These are phyloP conservation scores for Microctenopoma stevenorrisi DNA, from an alignment of 2,797 vertebrate genomes.

Conservation along the genomic window DNA sequence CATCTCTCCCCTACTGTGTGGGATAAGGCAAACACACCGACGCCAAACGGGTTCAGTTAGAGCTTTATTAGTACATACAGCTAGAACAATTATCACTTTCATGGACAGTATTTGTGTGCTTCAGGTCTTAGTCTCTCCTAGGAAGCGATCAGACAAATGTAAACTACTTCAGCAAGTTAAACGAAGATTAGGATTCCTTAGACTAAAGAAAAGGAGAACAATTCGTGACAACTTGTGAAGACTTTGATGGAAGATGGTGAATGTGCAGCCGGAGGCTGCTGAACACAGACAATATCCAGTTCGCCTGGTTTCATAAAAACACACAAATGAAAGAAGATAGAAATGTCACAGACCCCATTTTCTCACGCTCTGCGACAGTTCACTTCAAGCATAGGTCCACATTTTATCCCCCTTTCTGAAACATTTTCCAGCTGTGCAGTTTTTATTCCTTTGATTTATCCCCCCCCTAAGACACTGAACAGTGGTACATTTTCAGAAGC, in stretches of 20 bases:
- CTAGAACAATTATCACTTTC: conserved; percentile 43
- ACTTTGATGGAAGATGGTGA: conserved; percentile 15
- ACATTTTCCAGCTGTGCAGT: conserved; percentile 33
- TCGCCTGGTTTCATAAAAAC: conserved; percentile 47
- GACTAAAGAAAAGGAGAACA: neutral
- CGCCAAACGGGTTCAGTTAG: conserved; percentile 24
- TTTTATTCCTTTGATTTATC: conserved; percentile 29
- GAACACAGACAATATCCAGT: conserved; percentile 41
- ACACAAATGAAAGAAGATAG: conserved; percentile 37
- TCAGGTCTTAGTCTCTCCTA: conserved; percentile 14
- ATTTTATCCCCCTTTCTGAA: conserved; percentile 13
- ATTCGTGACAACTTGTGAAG: conserved; percentile 13
- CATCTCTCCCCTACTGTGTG: neutral
- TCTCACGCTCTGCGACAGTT: conserved; percentile 27
- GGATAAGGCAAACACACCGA: neutral
- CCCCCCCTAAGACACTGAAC: conserved; percentile 27
- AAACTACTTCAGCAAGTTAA: conserved; percentile 35
- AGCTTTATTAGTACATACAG: conserved; percentile 68
- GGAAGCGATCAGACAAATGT: conserved; percentile 34
- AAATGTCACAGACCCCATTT: conserved; percentile 57
- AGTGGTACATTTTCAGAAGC: conserved; percentile 37
- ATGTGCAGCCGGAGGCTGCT: conserved; percentile 1
- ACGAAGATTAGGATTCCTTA: neutral
- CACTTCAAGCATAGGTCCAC: conserved; percentile 43
- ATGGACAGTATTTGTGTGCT: conserved; percentile 13